Evolutionary conservation across 1,140 invertebrate genomes (phyloP).

Genomic region (Bicyclus anynana): DNA sequence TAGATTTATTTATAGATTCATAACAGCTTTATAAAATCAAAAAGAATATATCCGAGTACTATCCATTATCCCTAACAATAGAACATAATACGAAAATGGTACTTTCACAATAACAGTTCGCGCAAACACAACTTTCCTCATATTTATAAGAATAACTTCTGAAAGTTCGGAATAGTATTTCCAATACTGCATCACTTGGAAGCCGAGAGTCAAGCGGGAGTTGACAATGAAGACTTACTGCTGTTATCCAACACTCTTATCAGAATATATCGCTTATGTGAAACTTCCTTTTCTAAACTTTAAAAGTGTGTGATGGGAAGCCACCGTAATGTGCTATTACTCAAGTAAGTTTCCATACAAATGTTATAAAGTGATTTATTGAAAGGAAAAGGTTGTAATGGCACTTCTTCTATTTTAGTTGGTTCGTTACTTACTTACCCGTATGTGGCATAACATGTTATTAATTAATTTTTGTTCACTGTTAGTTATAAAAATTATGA

Average conservation of each 20-base stretch:
- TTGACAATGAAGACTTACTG: conserved; percentile 29
- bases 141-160: conserved; percentile 22
- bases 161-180: conserved; percentile 17
- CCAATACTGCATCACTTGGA: conserved; percentile 19
- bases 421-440: too few species aligned
- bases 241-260: conserved; percentile 26
- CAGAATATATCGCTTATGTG: conserved; percentile 25
- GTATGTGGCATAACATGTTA: too few species aligned
- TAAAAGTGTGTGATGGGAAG: conserved; percentile 14
- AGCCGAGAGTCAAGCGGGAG: conserved; percentile 18
- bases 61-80: not conserved
- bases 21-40: too few species aligned
- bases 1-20: too few species aligned
- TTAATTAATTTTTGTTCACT: too few species aligned
- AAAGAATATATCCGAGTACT: too few species aligned
- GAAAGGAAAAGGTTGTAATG: too few species aligned
- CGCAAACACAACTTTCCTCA: conserved; percentile 8
- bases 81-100: not conserved
- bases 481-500: too few species aligned
- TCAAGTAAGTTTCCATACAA: not conserved
- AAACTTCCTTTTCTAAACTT: conserved; percentile 12
- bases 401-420: too few species aligned
- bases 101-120: not conserved
- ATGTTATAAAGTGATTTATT: too few species aligned
- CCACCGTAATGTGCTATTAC: not conserved